Base-by-base conservation (phyloP, 30 jellyfish, hydroid and myxozoan genomes). In the Aurelia aurita region DNA sequence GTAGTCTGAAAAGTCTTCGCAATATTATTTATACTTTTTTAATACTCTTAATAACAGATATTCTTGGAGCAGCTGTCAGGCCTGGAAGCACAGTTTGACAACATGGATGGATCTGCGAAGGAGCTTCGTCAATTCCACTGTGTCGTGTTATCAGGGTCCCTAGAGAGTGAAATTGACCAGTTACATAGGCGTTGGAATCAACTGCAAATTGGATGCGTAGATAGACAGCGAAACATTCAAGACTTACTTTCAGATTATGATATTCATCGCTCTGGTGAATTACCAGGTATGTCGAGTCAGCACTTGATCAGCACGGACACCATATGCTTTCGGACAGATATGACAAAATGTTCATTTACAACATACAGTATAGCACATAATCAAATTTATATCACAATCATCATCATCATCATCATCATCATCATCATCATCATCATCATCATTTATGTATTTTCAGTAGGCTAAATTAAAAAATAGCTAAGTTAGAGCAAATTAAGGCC, bases 41-140 rank as follows among this genome's bases (percentile, higher is more conserved):
- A 31, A 5, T 22, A 15, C 47, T 79, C 7, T 58, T 35, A 14
- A 19, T 21, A 8, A 11, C 63, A 91, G 98, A 57, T 64, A 44
- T 79, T 85, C 58, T 46, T 79, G 80, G 98, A 92, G 23, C 90
- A 77, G 23, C 58, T 87, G 57, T 73, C 92, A 6, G 65, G 91
- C 70, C 53, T 95, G 69, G 99, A 90, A 54, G 79, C 97, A 5
- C 96, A 43, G 58, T 82, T 95, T 63, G 98, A 95, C 66, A 62
- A 79, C 79, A 89, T 95, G 97, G 96, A 89, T 45, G 99, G 98
- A 20, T 71, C 96, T n/a, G 99, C 94, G 32, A 95, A 95, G 78
- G 97, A 90, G 45, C 66, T 95, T 21, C 97, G 96, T 25, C 96
- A 79, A 54, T 61, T 72, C 72, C 97, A 95, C 87, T 87, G 96